phyloP scores from a whole-genome alignment of 2,888 invertebrate genomes.

The Drosophila anomalata region DNA sequence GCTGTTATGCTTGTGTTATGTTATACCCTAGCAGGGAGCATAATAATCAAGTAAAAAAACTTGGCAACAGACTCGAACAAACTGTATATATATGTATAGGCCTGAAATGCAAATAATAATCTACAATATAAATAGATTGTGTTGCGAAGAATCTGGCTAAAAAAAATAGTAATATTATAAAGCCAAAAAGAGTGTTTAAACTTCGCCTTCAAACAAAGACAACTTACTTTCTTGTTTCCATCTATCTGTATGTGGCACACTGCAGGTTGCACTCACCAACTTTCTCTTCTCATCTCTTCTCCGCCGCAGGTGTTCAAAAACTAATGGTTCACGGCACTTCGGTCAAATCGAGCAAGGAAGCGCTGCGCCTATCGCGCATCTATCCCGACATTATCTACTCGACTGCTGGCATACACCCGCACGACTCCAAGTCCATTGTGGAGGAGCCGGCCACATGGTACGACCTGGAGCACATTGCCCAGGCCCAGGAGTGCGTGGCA shows the following conservation, averaged over 20 bases:
- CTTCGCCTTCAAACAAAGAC: neutral
- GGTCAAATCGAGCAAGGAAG: conserved; percentile 95
- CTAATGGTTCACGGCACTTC: conserved; percentile 97
- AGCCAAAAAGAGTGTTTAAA: neutral
- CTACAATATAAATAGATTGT: no score
- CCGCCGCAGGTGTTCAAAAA: conserved; percentile 91
- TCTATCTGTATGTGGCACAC: conserved; percentile 16
- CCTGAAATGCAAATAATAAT: no score
- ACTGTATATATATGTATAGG: no score
- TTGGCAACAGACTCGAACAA: neutral
- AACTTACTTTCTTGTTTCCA: conserved; percentile 17
- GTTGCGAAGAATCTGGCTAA: no score
- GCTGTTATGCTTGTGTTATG: neutral
- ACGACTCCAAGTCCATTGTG: conserved; percentile 94
- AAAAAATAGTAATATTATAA: no score
- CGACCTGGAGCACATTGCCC: conserved; percentile 90
- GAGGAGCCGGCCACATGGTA: conserved; percentile 90
- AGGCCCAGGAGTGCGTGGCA: conserved; percentile 95
- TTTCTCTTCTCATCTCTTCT: conserved; percentile 36
- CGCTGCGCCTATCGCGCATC: conserved; percentile 93
- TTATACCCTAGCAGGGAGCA: neutral
- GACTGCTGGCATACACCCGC: conserved; percentile 96
- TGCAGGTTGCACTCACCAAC: conserved; percentile 28
- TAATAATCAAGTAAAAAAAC: neutral
- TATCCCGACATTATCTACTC: conserved; percentile 96